Percentiles rank a stretch among this genome's conserved stretches.
phyloP scores from a whole-genome alignment of 2,797 vertebrate genomes.

The Microcaecilia unicolor region DNA sequence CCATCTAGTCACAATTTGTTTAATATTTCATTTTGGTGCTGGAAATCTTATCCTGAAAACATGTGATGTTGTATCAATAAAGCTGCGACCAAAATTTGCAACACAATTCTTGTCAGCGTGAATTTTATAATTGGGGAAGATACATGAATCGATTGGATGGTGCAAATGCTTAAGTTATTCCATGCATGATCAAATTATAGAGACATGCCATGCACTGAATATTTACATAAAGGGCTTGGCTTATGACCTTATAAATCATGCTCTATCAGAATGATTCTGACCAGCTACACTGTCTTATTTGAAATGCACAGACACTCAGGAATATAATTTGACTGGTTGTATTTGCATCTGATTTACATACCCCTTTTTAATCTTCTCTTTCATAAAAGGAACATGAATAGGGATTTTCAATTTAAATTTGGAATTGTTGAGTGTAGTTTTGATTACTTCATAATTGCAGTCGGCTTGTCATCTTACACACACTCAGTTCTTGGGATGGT shows the following conservation, averaged over 20 bases:
- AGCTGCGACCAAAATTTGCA: too few species aligned
- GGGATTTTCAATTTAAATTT: slow-evolving; percentile 51
- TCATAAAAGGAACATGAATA: slow-evolving; percentile 47
- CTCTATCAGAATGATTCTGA: slow-evolving; percentile 45
- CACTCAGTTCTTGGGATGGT: slow-evolving; percentile 28
- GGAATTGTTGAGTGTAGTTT: slow-evolving; percentile 47
- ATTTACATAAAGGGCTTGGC: slow-evolving; percentile 42
- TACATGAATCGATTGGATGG: too few species aligned
- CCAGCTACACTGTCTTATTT: slow-evolving; percentile 51
- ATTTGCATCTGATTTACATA: slow-evolving; percentile 44
- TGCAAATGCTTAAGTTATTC: too few species aligned
- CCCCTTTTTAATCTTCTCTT: slow-evolving; percentile 42
- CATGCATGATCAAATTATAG: slow-evolving; percentile 39
- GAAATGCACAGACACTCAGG: slow-evolving; percentile 37
- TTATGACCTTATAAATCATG: slow-evolving; percentile 51
- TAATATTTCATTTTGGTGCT: too few species aligned
- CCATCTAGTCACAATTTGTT: too few species aligned
- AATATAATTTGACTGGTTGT: slow-evolving; percentile 36
- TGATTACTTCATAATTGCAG: slow-evolving; percentile 48
- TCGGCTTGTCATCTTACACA: slow-evolving; percentile 27
- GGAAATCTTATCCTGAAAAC: too few species aligned
- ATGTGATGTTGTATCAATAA: too few species aligned
- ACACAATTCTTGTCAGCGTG: too few species aligned
- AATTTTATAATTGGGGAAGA: too few species aligned
- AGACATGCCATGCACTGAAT: slow-evolving; percentile 41